Evolutionary conservation across 2,113 vertebrate species (phyloP).

Genomic region (Rhynchomys soricoides): DNA sequence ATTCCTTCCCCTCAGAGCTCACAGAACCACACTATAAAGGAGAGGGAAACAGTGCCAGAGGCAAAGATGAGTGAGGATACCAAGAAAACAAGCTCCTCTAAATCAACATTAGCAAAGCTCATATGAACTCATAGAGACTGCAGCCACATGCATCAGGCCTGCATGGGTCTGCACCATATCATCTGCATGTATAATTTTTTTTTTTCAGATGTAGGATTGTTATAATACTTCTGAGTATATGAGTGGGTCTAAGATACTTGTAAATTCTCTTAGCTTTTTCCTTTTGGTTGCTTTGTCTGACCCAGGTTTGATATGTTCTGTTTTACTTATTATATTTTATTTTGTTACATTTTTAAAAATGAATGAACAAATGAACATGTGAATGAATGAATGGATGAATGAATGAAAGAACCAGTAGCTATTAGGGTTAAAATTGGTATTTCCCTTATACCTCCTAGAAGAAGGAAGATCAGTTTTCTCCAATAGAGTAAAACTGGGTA

Average conservation of each 20-base stretch:
- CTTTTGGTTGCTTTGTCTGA: not conserved
- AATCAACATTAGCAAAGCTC: not conserved
- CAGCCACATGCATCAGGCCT: not conserved
- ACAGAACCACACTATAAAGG: not conserved
- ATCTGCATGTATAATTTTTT: not conserved
- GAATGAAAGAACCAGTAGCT: not conserved
- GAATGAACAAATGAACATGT: not conserved
- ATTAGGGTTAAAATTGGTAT: too few relatives aligned
- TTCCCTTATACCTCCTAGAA: not conserved
- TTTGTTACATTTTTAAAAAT: not conserved
- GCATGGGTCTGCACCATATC: too few relatives aligned
- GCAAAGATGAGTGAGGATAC: not conserved
- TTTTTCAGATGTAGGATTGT: too few relatives aligned
- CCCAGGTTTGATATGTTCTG: not conserved
- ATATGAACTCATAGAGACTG: not conserved
- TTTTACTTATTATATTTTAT: not conserved
- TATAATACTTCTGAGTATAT: not conserved
- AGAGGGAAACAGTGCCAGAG: not conserved
- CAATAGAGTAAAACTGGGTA: not conserved
- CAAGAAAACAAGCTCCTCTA: not conserved
- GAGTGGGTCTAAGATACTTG: not conserved
- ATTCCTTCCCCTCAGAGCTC: not conserved
- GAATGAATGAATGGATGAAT: not conserved
- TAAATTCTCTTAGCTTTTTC: not conserved
- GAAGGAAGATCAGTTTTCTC: not conserved